Base-by-base conservation (phyloP, 2,797 vertebrate genomes). In the Fistularia tabacaria region DNA sequence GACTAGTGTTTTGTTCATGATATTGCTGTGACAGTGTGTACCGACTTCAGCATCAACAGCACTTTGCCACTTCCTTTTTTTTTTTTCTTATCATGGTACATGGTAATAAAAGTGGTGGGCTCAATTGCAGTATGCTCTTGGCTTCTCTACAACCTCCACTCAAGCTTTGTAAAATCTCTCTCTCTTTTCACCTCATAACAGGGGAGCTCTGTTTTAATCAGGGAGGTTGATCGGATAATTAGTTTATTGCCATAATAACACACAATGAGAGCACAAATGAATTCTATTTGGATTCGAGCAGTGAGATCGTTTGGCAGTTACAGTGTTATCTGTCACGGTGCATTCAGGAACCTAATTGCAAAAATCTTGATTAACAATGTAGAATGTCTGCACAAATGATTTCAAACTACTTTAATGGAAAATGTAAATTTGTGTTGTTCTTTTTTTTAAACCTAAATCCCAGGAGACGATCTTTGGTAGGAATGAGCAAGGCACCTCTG, bases 141-240 rank as follows among this genome's bases (percentile, higher is more conserved):
- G 25, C 25, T 25, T 25, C 25, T 25, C 25, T 25, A 25, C 25
- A 25, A 25, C 25, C 5, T 25, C 25, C n/a, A n/a, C n/a, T 25
- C 25, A 2, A 25, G 25, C 25, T 25, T 25, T 25, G 25, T 25
- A 25, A 25, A 25, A 25, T 25, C 25, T 25, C 25, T 25, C 25
- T 25, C 25, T 3, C 25, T 25, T 42, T 40, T 77, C 58, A 60
- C 65, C 53, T 69, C 51, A 36, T 14, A 59, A 66, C 50, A 52
- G 42, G 25, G 55, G 47, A 64, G 46, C 47, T 36, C 51, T 54
- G 45, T 51, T 66, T 65, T 64, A 66, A 77, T 71, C 64, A 58
- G 49, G 46, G 49, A 36, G 56, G 13, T 53, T 63, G 12, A 44
- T 62, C 39, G 61, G 48, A 67, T 54, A 66, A 65, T 74, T 72